These are phyloP conservation scores for Philaenus spumarius DNA, from an alignment of 1,140 invertebrate genomes.

Conservation along the genomic window DNA sequence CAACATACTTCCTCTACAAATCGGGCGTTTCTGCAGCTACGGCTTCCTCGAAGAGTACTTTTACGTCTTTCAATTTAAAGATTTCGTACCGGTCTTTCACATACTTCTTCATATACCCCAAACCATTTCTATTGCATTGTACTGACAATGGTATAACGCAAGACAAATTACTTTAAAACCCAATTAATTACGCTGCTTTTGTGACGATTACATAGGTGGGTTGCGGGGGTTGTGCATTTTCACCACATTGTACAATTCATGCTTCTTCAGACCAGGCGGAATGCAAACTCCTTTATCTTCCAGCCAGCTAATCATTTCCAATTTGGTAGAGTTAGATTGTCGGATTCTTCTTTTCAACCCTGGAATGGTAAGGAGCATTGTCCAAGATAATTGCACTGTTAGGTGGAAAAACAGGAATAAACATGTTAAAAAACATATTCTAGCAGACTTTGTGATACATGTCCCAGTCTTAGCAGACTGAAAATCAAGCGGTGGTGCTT, in stretches of 20 bases:
- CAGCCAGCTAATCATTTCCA: background rate
- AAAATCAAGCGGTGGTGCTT: conserved; percentile 1
- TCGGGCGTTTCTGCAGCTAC: background rate
- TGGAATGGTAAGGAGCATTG: background rate
- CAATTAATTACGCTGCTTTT: too few relatives aligned
- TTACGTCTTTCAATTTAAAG: background rate
- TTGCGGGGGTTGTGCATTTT: background rate
- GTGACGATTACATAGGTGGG: background rate
- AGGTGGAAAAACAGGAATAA: background rate
- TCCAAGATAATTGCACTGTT: background rate
- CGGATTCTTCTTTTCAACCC: background rate
- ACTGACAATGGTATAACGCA: background rate
- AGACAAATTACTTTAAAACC: background rate
- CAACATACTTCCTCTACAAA: background rate
- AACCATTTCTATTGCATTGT: conserved; percentile 2
- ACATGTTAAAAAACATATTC: background rate
- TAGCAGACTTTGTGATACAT: too few relatives aligned
- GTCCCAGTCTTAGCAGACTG: background rate
- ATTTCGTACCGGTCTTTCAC: background rate
- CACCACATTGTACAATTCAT: background rate
- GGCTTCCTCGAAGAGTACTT: background rate
- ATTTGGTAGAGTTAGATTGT: background rate
- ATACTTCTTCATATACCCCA: conserved; percentile 4
- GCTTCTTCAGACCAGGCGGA: background rate
- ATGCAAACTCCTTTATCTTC: background rate